These are phyloP conservation scores for Labeo catla DNA, from an alignment of 2,113 vertebrate species.

Conservation along the genomic window DNA sequence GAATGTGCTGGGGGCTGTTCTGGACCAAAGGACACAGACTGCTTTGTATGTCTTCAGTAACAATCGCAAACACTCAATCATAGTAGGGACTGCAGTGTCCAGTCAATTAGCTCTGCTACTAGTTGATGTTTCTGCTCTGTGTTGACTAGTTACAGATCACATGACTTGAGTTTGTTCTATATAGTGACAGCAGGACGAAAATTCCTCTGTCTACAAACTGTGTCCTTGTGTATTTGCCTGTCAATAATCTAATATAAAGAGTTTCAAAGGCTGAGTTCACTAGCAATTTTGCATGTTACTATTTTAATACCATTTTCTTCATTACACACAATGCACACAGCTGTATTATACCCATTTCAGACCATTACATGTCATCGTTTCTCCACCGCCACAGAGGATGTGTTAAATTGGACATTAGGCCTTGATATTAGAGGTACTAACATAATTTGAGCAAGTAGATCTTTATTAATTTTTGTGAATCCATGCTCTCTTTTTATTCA, in stretches of 20 bases:
- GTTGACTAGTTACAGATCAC: constrained; percentile 2
- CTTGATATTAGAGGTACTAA: too few species aligned
- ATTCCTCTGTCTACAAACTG: neutral
- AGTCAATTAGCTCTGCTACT: neutral
- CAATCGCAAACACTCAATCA: constrained; percentile 24
- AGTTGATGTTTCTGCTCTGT: constrained; percentile 9
- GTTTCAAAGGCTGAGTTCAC: neutral
- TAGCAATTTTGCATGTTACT: neutral
- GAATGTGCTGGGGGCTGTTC: constrained; percentile 97
- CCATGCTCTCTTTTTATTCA: too few species aligned
- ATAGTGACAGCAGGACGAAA: neutral
- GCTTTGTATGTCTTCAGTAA: constrained; percentile 84
- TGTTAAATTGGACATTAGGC: too few species aligned
- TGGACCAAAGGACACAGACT: constrained; percentile 96
- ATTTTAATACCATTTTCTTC: neutral
- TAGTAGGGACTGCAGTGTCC: neutral
- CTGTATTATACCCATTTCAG: too few species aligned
- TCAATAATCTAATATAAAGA: neutral
- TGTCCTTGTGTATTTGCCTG: neutral
- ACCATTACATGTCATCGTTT: too few species aligned
- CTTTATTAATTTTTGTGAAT: too few species aligned
- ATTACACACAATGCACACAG: neutral
- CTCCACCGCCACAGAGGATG: too few species aligned
- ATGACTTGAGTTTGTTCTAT: constrained; percentile 1
- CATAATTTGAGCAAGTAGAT: too few species aligned